Evolutionary conservation across 1,140 invertebrate genomes (phyloP).

Genomic region (Cyrtorhinus lividipennis): DNA sequence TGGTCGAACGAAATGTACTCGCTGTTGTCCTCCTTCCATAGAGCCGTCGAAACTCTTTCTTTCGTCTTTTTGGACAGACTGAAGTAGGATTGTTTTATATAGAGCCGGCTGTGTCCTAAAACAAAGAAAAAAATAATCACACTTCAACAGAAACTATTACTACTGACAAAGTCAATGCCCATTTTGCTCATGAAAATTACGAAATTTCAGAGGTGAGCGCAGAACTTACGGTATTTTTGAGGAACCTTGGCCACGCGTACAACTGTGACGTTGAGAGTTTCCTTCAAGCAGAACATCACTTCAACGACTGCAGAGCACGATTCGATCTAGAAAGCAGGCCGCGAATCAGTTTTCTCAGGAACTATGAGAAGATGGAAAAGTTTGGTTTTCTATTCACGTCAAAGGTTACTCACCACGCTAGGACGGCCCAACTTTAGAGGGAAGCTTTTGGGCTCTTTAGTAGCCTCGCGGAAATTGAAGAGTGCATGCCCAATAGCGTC

Average conservation of each 20-base stretch:
- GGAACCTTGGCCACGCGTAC: background rate
- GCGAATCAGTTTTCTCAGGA: too few relatives aligned
- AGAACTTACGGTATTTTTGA: background rate
- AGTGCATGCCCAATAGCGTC: slow-evolving; percentile 16
- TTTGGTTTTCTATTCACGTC: too few relatives aligned
- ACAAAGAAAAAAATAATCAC: background rate
- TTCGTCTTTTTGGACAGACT: slow-evolving; percentile 17
- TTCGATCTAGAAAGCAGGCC: slow-evolving; percentile 5
- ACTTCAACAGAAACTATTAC: background rate
- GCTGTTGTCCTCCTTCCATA: background rate
- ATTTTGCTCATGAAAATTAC: background rate
- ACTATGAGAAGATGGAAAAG: too few relatives aligned
- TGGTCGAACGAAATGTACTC: slow-evolving; percentile 9
- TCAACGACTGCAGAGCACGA: background rate
- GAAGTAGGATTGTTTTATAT: slow-evolving; percentile 13
- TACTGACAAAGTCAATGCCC: background rate
- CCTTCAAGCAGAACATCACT: background rate
- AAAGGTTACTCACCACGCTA: background rate
- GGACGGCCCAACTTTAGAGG: background rate
- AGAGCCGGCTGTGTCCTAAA: slow-evolving; percentile 14
- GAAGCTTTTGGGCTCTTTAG: background rate
- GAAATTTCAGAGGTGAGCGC: too few relatives aligned
- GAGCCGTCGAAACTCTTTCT: slow-evolving; percentile 12
- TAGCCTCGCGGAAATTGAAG: background rate
- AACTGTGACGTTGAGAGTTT: background rate